These are phyloP conservation scores for Drosophila mayri DNA, from an alignment of 1,140 invertebrate species.

Conservation along the genomic window DNA sequence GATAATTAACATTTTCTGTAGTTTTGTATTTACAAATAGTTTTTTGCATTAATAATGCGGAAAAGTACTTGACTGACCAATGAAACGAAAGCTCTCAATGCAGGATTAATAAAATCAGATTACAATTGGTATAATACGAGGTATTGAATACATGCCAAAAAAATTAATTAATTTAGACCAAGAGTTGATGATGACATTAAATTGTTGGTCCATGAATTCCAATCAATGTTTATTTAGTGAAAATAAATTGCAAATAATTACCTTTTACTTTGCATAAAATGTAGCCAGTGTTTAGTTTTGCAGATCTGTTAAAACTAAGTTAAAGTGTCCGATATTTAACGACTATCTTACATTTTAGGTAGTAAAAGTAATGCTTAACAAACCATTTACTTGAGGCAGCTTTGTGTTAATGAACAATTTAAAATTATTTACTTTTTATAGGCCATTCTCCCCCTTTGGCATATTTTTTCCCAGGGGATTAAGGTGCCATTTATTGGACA, in stretches of 20 bases:
- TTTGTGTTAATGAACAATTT: not conserved
- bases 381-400: not conserved
- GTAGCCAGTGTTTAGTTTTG: too few species aligned
- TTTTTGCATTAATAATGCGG: slow-evolving; percentile 32
- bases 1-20: slow-evolving; percentile 36
- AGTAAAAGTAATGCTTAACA: not conserved
- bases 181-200: slow-evolving; percentile 20
- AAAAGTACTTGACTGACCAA: slow-evolving; percentile 41
- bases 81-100: slow-evolving; percentile 33
- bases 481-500: slow-evolving; percentile 19
- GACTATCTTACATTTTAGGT: not conserved
- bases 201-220: not conserved
- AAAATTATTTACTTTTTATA: not conserved
- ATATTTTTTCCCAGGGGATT: slow-evolving; percentile 1
- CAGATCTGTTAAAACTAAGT: not conserved
- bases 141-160: slow-evolving; percentile 7
- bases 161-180: slow-evolving; percentile 40
- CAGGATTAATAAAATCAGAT: slow-evolving; percentile 46
- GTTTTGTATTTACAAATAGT: slow-evolving; percentile 7
- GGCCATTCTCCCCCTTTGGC: not conserved
- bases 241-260: not conserved
- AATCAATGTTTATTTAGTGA: not conserved
- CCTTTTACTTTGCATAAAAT: not conserved
- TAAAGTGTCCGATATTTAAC: not conserved
- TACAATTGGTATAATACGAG: slow-evolving; percentile 33